These are phyloP conservation scores for Rhabdophis nuchalis DNA, from an alignment of 2,797 vertebrate species.

Conservation along the genomic window DNA sequence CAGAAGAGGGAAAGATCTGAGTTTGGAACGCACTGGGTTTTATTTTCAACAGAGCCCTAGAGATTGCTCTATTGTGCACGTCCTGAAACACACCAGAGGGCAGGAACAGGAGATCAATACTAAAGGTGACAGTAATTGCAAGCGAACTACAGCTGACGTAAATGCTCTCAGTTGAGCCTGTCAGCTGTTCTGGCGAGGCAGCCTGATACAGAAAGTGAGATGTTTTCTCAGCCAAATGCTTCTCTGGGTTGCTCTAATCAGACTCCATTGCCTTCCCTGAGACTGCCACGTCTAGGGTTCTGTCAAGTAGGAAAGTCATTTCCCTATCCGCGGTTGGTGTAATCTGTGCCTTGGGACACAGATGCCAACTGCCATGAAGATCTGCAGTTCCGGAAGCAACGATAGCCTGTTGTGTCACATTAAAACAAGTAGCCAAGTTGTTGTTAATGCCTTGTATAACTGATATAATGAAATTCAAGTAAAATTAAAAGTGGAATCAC, in stretches of 20 bases:
- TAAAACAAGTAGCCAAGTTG: background rate
- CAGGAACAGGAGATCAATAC: background rate
- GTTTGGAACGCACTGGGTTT: background rate
- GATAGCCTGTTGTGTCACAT: background rate
- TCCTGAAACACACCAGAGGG: background rate
- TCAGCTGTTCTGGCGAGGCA: constrained; percentile 45
- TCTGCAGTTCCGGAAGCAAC: background rate
- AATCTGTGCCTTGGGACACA: background rate
- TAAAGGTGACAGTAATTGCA: constrained; percentile 27
- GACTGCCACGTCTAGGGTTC: background rate
- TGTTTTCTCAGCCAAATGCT: constrained; percentile 39
- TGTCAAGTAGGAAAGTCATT: background rate
- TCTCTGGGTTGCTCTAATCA: constrained; percentile 9
- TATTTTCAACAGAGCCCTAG: background rate
- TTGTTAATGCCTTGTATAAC: background rate
- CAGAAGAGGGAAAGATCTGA: rapidly evolving
- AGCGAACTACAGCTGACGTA: constrained; percentile 22
- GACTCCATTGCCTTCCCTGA: constrained; percentile 21
- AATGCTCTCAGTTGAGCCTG: constrained; percentile 40
- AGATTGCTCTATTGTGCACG: background rate
- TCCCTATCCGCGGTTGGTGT: background rate
- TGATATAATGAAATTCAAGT: background rate
- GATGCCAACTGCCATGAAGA: background rate
- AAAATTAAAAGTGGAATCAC: constrained; percentile 41
- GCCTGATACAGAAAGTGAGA: constrained; percentile 35